Base-by-base conservation (phyloP, 2,797 vertebrate genomes). In the Crocidura indochinensis region DNA sequence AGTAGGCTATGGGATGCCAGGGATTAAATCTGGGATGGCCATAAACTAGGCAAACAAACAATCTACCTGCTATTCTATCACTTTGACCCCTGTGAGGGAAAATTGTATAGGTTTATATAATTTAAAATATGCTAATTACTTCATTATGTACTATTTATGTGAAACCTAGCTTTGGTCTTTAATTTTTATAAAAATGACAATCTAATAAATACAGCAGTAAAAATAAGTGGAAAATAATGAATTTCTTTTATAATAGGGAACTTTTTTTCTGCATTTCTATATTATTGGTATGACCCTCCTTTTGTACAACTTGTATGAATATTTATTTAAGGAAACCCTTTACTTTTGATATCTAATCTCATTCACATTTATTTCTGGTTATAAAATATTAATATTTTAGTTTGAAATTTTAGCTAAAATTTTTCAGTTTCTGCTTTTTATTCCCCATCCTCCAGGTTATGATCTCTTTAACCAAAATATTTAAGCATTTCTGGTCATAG, bases 151-250 rank as follows among this genome's bases (percentile, higher is more conserved):
- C 10, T 81, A 31, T 94, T 90, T 46, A 46, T 53, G 3, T 38
- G 11, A 64, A 87, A 82, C 87, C 49, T 87, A 86, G 78, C 1
- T 71, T 7, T 2, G n/a, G 29, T 64, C 84, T 94, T 65, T 81
- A 84, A 7, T 64, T 80, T 86, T 90, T 90, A 75, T 72, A 90
- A 26, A 92, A 92, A 83, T 90, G 38, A 65, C 64, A 27, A 26
- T 93, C 20, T 72, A 65, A 17, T 68, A 67, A 74, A 78, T 60
- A 19, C 17, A 60, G 19, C 56, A 60, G 6, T 82, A 60, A 75
- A 56, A 81, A 51, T n/a, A 72, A 60, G 56, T 68, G 68, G 85
- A 88, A 76, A 87, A 26, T 79, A 65, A 20, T 65, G 27, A 65
- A 19, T 65, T 65, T 65, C 64, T 20, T 64, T 64, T 65, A 60